Evolutionary conservation across 2,797 vertebrate species (phyloP).

Genomic region (Argyrosomus regius): DNA sequence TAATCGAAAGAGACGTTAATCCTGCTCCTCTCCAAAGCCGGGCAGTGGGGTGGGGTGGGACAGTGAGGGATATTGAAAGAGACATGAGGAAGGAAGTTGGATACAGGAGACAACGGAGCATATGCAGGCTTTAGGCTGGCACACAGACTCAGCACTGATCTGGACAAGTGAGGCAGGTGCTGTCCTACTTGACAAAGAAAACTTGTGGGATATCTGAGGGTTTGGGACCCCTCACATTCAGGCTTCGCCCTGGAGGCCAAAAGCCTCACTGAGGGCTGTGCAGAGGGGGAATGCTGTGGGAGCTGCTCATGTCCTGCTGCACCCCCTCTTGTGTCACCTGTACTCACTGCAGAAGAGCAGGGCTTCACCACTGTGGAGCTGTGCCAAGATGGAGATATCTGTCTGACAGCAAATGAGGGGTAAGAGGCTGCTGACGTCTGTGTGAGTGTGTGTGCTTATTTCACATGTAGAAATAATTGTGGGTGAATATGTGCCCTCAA

Average conservation of each 20-base stretch:
- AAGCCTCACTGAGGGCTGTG: slow-evolving; percentile 71
- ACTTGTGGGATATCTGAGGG: slow-evolving; percentile 34
- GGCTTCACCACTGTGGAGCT: slow-evolving; percentile 75
- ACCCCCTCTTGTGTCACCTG: slow-evolving; percentile 60
- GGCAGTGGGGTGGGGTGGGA: slow-evolving; percentile 86
- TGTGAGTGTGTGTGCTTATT: neutral
- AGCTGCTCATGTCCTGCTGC: slow-evolving; percentile 68
- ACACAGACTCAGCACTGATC: slow-evolving; percentile 25
- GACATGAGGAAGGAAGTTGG: slow-evolving; percentile 72
- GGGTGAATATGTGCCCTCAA: no score
- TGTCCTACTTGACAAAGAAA: slow-evolving; percentile 27
- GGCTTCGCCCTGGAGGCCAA: slow-evolving; percentile 81
- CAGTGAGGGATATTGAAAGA: slow-evolving; percentile 76
- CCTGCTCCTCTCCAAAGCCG: slow-evolving; percentile 91
- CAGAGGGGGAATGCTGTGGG: slow-evolving; percentile 79
- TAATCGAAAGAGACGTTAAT: slow-evolving; percentile 89
- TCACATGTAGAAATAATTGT: neutral
- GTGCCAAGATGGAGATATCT: slow-evolving; percentile 73
- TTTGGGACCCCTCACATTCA: slow-evolving; percentile 35
- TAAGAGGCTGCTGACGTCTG: slow-evolving; percentile 59
- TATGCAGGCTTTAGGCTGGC: slow-evolving; percentile 31
- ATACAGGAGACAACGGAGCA: slow-evolving; percentile 34
- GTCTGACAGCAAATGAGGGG: slow-evolving; percentile 73
- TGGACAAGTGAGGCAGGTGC: slow-evolving; percentile 32
- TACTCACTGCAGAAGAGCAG: slow-evolving; percentile 58